Percentiles rank a stretch among this genome's conserved stretches.
Conservation (phyloP, 2,113 vertebrate species). For the Brevimyrus niger region DNA sequence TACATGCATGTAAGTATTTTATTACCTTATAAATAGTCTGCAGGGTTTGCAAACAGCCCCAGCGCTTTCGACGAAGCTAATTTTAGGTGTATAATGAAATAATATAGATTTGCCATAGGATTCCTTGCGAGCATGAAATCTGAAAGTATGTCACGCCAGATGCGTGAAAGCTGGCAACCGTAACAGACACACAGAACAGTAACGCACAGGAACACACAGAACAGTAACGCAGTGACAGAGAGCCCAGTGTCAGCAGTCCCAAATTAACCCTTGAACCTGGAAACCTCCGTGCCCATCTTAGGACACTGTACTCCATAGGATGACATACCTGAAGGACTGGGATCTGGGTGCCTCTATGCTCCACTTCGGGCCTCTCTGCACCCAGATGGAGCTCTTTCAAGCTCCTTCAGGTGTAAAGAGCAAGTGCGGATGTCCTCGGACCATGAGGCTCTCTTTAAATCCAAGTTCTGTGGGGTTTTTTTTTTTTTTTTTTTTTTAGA, state of each 20-base stretch:
- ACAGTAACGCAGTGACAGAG: neutral
- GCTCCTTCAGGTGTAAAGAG: neutral
- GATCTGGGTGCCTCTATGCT: neutral
- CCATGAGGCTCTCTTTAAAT: slow-evolving; percentile 42
- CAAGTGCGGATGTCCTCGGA: slow-evolving; percentile 51
- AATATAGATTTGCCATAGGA: neutral
- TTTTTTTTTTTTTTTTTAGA: slow-evolving; percentile 49
- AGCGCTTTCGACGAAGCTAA: neutral
- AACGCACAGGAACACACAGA: neutral
- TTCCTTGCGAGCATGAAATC: neutral
- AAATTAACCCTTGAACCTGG: neutral
- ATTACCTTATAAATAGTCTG: neutral
- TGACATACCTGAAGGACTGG: neutral
- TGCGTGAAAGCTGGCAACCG: neutral
- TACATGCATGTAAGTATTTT: neutral
- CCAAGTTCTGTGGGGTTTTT: slow-evolving; percentile 52
- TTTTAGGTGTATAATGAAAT: neutral
- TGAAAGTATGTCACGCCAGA: neutral
- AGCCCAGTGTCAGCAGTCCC: neutral
- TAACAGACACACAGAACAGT: no score
- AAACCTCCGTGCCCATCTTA: neutral
- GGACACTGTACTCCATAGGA: neutral
- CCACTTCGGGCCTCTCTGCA: neutral
- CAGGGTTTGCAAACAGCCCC: neutral
- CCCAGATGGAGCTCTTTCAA: neutral